A percentile compares a stretch with the other conserved stretches of the same genome.
Evolutionary conservation across 1,140 invertebrate species (phyloP).

Genomic region (Harpegnathos saltator): DNA sequence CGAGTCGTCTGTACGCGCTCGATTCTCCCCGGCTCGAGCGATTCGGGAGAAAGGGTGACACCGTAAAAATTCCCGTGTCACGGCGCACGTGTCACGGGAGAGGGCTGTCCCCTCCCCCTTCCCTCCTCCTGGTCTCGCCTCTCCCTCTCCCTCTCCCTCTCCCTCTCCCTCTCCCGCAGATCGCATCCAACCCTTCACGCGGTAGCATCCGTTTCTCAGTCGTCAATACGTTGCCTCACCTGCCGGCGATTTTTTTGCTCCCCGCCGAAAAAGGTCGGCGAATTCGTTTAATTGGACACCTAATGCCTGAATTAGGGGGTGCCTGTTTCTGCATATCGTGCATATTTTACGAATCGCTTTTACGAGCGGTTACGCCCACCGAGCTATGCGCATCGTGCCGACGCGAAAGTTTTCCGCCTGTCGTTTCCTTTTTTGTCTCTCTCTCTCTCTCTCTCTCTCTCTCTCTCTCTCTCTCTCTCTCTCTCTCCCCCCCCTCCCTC

Average conservation of each 20-base stretch:
- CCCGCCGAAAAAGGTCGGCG: constrained; percentile 61
- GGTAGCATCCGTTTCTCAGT: constrained; percentile 63
- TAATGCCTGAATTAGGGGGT: constrained; percentile 69
- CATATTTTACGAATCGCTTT: constrained; percentile 72
- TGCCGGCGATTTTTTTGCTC: constrained; percentile 58
- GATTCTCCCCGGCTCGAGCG: constrained; percentile 58
- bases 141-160: too few relatives aligned
- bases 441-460: not conserved
- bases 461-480: not conserved
- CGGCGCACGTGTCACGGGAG: constrained; percentile 80
- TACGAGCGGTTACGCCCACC: constrained; percentile 76
- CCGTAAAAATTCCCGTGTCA: constrained; percentile 78
- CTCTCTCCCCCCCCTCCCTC: not conserved
- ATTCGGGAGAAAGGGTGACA: constrained; percentile 76
- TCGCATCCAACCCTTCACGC: too few relatives aligned
- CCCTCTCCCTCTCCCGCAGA: not conserved
- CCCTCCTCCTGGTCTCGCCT: too few relatives aligned
- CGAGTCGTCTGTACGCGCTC: constrained; percentile 55
- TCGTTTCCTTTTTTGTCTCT: not conserved
- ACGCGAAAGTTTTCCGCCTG: not conserved
- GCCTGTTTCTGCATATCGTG: constrained; percentile 51
- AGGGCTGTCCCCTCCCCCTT: not conserved
- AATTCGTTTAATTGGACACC: constrained; percentile 79
- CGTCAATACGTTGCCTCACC: constrained; percentile 70
- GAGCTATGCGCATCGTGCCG: constrained; percentile 39